These are phyloP conservation scores for Ommatoiulus sabulosus DNA, from an alignment of 2,888 invertebrate species.

Conservation along the genomic window DNA sequence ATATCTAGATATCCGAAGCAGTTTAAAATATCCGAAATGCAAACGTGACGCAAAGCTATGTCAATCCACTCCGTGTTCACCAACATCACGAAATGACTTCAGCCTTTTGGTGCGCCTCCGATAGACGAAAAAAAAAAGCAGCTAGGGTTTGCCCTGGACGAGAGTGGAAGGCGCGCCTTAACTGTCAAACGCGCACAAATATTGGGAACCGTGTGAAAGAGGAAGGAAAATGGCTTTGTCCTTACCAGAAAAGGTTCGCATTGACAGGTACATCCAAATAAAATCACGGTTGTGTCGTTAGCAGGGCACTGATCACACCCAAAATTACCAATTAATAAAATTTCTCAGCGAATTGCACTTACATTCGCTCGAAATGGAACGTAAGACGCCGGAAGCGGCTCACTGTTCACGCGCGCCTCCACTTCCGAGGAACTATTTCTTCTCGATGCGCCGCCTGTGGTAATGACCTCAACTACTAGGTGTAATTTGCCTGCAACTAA, in stretches of 20 bases:
- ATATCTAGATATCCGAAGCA: not conserved
- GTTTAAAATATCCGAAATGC: not conserved
- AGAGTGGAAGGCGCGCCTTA: conserved; percentile 8
- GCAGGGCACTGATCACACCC: conserved; percentile 28
- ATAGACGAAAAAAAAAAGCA: not conserved
- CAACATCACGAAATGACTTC: conserved; percentile 26
- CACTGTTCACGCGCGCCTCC: not conserved
- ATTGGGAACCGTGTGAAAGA: not conserved
- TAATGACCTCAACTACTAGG: conserved; percentile 9
- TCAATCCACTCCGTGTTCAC: not conserved
- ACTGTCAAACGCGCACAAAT: conserved; percentile 39
- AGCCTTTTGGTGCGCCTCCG: conserved; percentile 28
- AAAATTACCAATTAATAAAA: conserved; percentile 30
- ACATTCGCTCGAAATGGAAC: conserved; percentile 24
- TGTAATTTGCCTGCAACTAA: not conserved
- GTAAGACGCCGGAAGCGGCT: conserved; percentile 8
- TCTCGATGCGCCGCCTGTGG: not conserved
- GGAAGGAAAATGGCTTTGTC: not conserved
- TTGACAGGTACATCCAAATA: conserved; percentile 36
- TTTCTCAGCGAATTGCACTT: conserved; percentile 17
- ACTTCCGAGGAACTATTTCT: conserved; percentile 1
- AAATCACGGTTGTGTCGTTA: not conserved
- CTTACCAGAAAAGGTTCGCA: conserved; percentile 24
- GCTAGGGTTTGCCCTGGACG: not conserved
- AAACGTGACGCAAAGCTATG: not conserved